Percentiles rank a stretch among this genome's conserved stretches.
phyloP scores from a whole-genome alignment of 2,113 vertebrate genomes.

The Toxotes chatareus region DNA sequence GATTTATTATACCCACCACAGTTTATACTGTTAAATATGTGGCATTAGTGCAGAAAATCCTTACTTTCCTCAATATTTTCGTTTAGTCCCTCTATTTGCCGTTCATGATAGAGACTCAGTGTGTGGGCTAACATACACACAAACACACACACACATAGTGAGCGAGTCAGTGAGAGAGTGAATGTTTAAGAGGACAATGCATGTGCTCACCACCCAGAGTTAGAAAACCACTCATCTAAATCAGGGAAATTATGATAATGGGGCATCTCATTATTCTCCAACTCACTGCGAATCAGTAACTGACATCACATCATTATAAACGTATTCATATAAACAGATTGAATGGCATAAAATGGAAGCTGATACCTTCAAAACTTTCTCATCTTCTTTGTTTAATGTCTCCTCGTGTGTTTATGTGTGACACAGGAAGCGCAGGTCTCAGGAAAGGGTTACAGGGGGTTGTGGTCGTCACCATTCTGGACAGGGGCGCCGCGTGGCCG shows the following conservation, averaged over 20 bases:
- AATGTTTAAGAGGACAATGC: slow-evolving; percentile 75
- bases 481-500: slow-evolving; percentile 57
- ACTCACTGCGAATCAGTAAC: slow-evolving; percentile 77
- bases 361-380: slow-evolving; percentile 74
- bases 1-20: not conserved
- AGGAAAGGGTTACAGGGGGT: slow-evolving; percentile 70
- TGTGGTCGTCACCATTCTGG: slow-evolving; percentile 66
- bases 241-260: slow-evolving; percentile 86
- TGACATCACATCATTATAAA: slow-evolving; percentile 82
- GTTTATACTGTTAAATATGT: slow-evolving; percentile 3
- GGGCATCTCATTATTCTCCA: slow-evolving; percentile 81
- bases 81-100: slow-evolving; percentile 34
- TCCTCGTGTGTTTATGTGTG: slow-evolving; percentile 19
- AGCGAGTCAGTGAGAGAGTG: slow-evolving; percentile 55
- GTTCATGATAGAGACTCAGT: slow-evolving; percentile 41
- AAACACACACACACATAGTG: slow-evolving; percentile 4
- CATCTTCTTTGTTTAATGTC: slow-evolving; percentile 58
- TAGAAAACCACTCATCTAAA: slow-evolving; percentile 85
- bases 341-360: slow-evolving; percentile 71
- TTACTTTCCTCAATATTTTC: slow-evolving; percentile 24
- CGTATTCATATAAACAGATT: slow-evolving; percentile 82
- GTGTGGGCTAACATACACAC: slow-evolving; percentile 24
- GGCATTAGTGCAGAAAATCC: slow-evolving; percentile 7
- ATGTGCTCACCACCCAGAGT: slow-evolving; percentile 70
- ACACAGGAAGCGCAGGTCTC: slow-evolving; percentile 47